These are phyloP conservation scores for Cercopithecus diana DNA, from an alignment of 2,797 vertebrate species.

Conservation along the genomic window DNA sequence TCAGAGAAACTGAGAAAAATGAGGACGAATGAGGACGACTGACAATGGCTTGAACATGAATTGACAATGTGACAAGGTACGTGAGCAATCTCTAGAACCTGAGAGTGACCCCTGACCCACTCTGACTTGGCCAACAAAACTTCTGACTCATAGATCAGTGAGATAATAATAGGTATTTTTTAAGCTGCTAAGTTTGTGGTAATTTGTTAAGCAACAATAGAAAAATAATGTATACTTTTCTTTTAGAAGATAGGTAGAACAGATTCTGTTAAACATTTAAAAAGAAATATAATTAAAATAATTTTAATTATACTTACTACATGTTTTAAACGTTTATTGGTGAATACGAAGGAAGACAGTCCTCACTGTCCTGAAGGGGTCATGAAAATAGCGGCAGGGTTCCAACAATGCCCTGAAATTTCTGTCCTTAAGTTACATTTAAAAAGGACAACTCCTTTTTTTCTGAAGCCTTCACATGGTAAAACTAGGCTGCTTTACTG, in stretches of 20 bases:
- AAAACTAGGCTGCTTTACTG: background rate
- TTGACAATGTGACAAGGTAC: background rate
- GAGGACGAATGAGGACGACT: no score
- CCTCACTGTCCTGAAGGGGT: background rate
- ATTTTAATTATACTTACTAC: background rate
- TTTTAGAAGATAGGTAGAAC: background rate
- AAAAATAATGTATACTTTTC: background rate
- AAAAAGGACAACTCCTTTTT: background rate
- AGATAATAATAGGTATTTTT: background rate
- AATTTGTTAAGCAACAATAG: background rate
- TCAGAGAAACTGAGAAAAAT: background rate
- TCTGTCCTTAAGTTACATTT: background rate
- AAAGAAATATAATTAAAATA: background rate
- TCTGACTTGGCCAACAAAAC: background rate
- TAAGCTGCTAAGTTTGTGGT: background rate
- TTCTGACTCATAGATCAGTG: background rate
- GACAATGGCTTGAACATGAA: background rate
- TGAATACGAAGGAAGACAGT: background rate
- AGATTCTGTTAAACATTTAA: background rate
- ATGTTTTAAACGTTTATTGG: background rate
- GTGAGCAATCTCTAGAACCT: background rate
- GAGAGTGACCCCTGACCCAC: background rate
- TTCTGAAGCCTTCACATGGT: background rate
- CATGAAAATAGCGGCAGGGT: background rate
- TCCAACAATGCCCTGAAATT: background rate